Evolutionary conservation across 2,113 vertebrate genomes (phyloP), one percentile per base, ranked within the genome.

Genomic region (Cinclus cinclus): DNA sequence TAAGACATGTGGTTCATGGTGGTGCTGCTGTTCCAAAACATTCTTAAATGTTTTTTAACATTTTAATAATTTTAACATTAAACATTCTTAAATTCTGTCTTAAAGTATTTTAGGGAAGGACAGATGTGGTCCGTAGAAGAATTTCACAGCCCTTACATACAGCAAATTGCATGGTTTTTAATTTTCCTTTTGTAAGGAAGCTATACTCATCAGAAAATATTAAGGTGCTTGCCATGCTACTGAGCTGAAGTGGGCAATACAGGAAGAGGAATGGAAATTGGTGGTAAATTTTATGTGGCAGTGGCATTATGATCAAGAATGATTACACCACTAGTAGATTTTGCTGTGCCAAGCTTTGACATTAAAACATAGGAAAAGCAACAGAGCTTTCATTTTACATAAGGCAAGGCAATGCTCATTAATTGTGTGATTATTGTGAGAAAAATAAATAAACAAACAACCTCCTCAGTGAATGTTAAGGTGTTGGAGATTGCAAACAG

Each of bases 291-390:
- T 19, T 31, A 11, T 73, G 13, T 33, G 22, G 50, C 65, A 70
- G n/a, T 1, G 1, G 27, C 53, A 37, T 76, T 1, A 5, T 1
- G 3, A 69, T 20, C 46, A 73, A 35, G 30, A 83, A 76, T 6
- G 17, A 56, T 17, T 68, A 31, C 10, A 37, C 8, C 18, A 18
- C 9, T n/a, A 25, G 15, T 13, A 56, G 91, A 46, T 85, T 64
- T 22, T 50, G 9, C 35, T 68, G 10, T 82, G 62, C 10, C 17
- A 59, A 44, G 21, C 8, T 89, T 71, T 83, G 41, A 41, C 28
- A 30, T 30, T 52, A 44, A 70, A 31, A 39, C 27, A 22, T 3
- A 11, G 7, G 28, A 76, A 79, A 82, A 8, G 4, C 21, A 70
- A 62, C 33, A 35, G 69, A 33, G 3, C 42, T 89, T 67, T 46